Evolutionary conservation across 35 echinoderm and acorn worm genomes (phyloP).

Genomic region (Anneissia japonica): DNA sequence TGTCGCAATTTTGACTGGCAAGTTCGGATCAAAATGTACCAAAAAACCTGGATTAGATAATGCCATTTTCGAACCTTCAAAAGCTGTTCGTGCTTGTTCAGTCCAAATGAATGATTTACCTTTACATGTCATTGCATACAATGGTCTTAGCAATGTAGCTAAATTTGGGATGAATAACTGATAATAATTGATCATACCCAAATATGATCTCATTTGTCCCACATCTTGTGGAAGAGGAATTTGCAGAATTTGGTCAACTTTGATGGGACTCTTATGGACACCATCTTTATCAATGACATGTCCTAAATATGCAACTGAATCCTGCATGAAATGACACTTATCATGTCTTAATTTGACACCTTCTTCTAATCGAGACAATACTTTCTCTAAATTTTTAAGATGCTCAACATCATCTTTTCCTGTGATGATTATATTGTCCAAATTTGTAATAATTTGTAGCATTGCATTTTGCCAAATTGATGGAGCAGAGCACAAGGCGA

Average conservation of each 20-base stretch:
- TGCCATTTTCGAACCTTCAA: conserved; percentile 4
- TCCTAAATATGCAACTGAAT: conserved; percentile 29
- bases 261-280: conserved; percentile 11
- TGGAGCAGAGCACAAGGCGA: not conserved
- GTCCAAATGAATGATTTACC: not conserved
- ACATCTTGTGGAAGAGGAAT: not conserved
- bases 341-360: conserved; percentile 1
- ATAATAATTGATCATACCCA: conserved; percentile 10
- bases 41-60: conserved; percentile 35
- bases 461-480: conserved; percentile 36
- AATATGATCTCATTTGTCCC: conserved; percentile 19
- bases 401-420: conserved; percentile 14
- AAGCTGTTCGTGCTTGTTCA: not conserved
- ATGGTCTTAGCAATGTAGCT: not conserved
- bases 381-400: not conserved
- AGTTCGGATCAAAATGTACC: conserved; percentile 20
- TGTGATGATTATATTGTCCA: conserved; percentile 44
- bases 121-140: not conserved
- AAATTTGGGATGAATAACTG: conserved; percentile 14
- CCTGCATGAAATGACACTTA: conserved; percentile 26
- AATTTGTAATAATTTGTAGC: conserved; percentile 9
- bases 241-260: conserved; percentile 8
- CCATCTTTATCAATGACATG: conserved; percentile 32
- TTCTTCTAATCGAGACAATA: not conserved
- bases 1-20: conserved; percentile 33